Percentiles rank a stretch among this genome's conserved stretches.
Evolutionary conservation across 2,888 invertebrate species (phyloP).

Genomic region (Sarcophaga caerulescens): DNA sequence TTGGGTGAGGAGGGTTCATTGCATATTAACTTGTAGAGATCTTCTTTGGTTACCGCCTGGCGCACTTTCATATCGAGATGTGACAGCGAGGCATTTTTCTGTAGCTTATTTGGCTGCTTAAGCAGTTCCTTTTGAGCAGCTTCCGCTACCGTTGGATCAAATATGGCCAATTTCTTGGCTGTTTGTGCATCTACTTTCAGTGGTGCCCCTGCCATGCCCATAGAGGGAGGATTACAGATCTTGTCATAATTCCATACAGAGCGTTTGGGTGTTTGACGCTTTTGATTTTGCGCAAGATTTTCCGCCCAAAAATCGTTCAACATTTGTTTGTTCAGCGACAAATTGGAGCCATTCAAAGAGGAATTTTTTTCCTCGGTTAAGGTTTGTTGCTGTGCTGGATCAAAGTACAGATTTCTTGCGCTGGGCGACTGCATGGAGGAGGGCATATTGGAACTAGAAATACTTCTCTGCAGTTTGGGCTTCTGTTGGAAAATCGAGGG

Average conservation of each 20-base stretch:
- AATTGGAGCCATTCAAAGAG: constrained; percentile 75
- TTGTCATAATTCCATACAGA: constrained; percentile 81
- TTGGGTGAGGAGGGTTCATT: constrained; percentile 76
- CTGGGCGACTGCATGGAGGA: constrained; percentile 34
- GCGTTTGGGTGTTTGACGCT: constrained; percentile 77
- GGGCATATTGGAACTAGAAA: constrained; percentile 79
- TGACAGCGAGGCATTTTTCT: constrained; percentile 80
- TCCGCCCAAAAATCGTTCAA: constrained; percentile 81
- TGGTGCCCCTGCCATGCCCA: constrained; percentile 76
- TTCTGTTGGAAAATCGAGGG: constrained; percentile 77
- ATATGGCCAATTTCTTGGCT: constrained; percentile 78
- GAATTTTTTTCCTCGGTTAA: constrained; percentile 69
- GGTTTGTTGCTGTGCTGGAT: constrained; percentile 16
- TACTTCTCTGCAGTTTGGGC: constrained; percentile 78
- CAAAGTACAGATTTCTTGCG: constrained; percentile 54
- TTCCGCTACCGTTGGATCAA: constrained; percentile 79
- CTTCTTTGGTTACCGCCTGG: constrained; percentile 80
- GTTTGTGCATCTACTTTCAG: constrained; percentile 78
- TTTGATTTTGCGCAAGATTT: constrained; percentile 77
- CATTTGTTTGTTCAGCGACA: constrained; percentile 78
- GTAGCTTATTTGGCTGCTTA: constrained; percentile 73
- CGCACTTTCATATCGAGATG: constrained; percentile 80
- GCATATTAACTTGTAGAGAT: constrained; percentile 80
- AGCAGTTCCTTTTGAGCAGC: constrained; percentile 77
- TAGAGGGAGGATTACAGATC: constrained; percentile 73